phyloP scores from a whole-genome alignment of 2,888 invertebrate species.

The Napeogenes inachia region DNA sequence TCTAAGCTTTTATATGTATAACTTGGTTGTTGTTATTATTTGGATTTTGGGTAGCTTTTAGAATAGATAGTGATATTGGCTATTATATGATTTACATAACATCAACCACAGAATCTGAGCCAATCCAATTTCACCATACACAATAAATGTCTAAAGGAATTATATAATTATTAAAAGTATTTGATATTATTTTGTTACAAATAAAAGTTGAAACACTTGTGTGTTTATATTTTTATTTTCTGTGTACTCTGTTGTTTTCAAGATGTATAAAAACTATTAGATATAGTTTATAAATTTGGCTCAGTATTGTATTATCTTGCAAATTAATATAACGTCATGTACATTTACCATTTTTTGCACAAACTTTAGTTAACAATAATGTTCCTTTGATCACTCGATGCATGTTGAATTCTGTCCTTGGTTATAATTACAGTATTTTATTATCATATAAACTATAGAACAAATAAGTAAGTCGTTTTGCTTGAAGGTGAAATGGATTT shows the following conservation, averaged over 20 bases:
- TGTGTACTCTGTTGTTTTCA: too few relatives aligned
- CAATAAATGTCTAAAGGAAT: too few relatives aligned
- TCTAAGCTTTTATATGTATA: slow-evolving; percentile 62
- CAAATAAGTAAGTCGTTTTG: not conserved
- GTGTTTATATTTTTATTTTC: too few relatives aligned
- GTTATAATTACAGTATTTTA: not conserved
- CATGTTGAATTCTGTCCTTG: not conserved
- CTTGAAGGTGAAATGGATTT: not conserved
- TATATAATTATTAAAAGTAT: too few relatives aligned
- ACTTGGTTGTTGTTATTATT: slow-evolving; percentile 60
- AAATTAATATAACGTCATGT: not conserved
- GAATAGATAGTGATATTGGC: slow-evolving; percentile 38
- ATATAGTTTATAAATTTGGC: not conserved
- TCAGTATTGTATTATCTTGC: not conserved
- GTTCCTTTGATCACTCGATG: not conserved
- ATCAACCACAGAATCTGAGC: not conserved
- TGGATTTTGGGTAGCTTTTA: slow-evolving; percentile 64
- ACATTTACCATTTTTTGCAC: not conserved
- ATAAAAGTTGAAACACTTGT: too few relatives aligned
- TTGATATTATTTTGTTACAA: too few relatives aligned
- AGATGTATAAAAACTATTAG: not conserved
- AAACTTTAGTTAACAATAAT: not conserved
- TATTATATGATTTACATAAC: slow-evolving; percentile 29
- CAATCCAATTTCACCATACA: not conserved
- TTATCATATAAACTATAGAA: not conserved